Evolutionary conservation across 2,888 invertebrate genomes (phyloP).

Genomic region (Epinotia bilunana): DNA sequence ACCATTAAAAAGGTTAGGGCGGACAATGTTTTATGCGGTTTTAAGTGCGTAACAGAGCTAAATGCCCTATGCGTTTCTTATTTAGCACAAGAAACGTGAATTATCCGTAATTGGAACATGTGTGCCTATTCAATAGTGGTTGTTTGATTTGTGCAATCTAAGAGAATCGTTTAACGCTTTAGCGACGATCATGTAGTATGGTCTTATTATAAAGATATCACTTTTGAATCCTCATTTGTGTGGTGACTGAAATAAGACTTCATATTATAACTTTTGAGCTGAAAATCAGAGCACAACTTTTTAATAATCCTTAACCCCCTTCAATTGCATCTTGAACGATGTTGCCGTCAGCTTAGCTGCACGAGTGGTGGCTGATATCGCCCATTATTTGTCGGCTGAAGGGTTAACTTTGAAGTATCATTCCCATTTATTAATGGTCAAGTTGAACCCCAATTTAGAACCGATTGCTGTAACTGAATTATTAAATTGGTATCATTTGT

Average conservation of each 20-base stretch:
- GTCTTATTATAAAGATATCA: background rate
- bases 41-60: slow-evolving; percentile 80
- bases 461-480: slow-evolving; percentile 79
- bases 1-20: slow-evolving; percentile 82
- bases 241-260: background rate
- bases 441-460: slow-evolving; percentile 74
- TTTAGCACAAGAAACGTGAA: slow-evolving; percentile 61
- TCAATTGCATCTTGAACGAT: slow-evolving; percentile 36
- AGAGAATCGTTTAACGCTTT: background rate
- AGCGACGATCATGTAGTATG: background rate
- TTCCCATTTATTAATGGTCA: slow-evolving; percentile 84
- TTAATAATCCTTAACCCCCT: slow-evolving; percentile 23
- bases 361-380: slow-evolving; percentile 66
- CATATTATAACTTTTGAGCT: background rate
- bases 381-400: slow-evolving; percentile 68
- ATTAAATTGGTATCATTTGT: slow-evolving; percentile 79
- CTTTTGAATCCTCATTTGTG: background rate
- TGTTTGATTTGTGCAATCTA: background rate
- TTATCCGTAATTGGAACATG: slow-evolving; percentile 2
- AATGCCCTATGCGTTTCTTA: slow-evolving; percentile 71
- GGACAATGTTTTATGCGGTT: slow-evolving; percentile 81
- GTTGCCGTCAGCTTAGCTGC: slow-evolving; percentile 45
- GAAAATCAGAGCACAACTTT: slow-evolving; percentile 2
- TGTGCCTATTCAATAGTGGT: background rate
- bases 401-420: slow-evolving; percentile 84